Evolutionary conservation across 1,140 invertebrate genomes (phyloP), one percentile per base, ranked within the genome.

Genomic region (Cyclina sinensis): DNA sequence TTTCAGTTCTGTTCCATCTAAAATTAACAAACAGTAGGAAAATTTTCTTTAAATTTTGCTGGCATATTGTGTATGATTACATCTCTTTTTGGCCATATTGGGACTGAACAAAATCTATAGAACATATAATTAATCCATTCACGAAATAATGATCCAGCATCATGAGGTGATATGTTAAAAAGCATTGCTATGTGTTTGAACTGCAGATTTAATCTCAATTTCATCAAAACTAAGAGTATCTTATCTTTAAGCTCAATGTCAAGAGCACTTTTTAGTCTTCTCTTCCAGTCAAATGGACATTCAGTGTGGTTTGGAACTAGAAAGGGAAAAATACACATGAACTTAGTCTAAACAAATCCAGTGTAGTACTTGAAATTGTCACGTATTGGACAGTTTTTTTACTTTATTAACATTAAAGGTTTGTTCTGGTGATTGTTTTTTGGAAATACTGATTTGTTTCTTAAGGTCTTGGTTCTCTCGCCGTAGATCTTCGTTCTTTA

Each of bases 1-100:
- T 39, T 90, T 90, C 43, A 88, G 46, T 62, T 91, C 84, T 24
- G 90, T 91, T 9, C 83, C 82, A 87, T 91, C 88, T 27, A 91
- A 51, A n/a, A 91, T 89, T 21, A 81, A 59, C 5, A 91, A 12
- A 65, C 65, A 27, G 32, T 82, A 30, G 57, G 78, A 83, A 90
- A 87, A 27, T 89, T 46, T 65, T 81, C 39, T 59, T 76, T 91
- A 21, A 59, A 86, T 24, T 89, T 84, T 35, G 14, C 24, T 18
- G 87, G 82, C 83, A 89, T 91, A 16, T 89, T 21, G 4, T 82
- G 21, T 11, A 70, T 57, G 30, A 91, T 24, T 12, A 79, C 30
- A 32, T 82, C 43, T 46, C 88, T 81, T 11, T 82, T 32, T 46
- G 88, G 88, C 84, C 78, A 91, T 65, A 89, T 82, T 4, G 81